Evolutionary conservation across 2,888 invertebrate species (phyloP), one percentile per base, ranked within the genome.

Genomic region (Habrosyne pyritoides): DNA sequence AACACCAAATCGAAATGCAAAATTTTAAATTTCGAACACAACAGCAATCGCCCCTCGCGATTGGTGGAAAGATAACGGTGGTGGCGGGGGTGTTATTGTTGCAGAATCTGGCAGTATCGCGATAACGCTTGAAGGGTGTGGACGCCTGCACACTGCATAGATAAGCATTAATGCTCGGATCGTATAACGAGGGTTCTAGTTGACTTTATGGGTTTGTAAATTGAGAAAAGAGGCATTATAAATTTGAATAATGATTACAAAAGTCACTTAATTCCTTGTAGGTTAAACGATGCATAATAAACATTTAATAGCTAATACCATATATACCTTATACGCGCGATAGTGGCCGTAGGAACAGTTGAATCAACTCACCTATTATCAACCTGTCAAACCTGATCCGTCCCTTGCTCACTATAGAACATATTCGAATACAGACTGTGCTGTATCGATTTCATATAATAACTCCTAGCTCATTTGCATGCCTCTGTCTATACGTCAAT

Each of bases 401-500:
- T 28, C 2, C 10, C 28, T 1, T 5, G 1, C 28, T 10, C 6
- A 28, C 33, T 4, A 8, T 5, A n/a, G 1, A n/a, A 33, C n/a
- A 6, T 33, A 33, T 42, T 42, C 18, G 8, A 14, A 42, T 42
- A 18, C 5, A 42, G 2, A 2, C 0, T 42, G 8, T 42, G 14
- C 14, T 18, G 8, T 18, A 50, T 28, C 8, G 21, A 21, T 50
- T 50, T 28, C 21, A 28, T 21, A 42, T 42, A 14, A 70, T 64
- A 63, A 65, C 73, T 75, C 74, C 76, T 73, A 78, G 64, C 82
- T 90, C 89, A 90, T 91, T 90, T 88, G 79, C 80, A 75, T 81
- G 76, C 81, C 87, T 79, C 84, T 89, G 88, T 90, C 89, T 85
- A 83, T 71, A 71, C 83, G 90, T 91, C 91, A 90, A 89, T 91